Evolutionary conservation across 2,888 invertebrate genomes (phyloP), one percentile per base, ranked within the genome.

Genomic region (Chorisops tibialis): DNA sequence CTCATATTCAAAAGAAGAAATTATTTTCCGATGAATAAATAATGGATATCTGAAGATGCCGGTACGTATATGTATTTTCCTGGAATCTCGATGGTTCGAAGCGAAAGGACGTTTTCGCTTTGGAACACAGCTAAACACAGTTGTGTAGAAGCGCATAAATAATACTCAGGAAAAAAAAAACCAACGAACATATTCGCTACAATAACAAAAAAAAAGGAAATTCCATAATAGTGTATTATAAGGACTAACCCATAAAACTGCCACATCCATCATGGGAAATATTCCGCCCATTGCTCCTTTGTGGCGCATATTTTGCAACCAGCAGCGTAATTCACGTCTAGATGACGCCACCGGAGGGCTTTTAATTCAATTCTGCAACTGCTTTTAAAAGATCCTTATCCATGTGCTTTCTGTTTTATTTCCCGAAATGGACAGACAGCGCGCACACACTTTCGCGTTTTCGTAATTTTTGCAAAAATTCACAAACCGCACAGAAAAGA

Each of bases 231-330:
- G 38, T 22, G 50, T 60, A 60, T 48, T 41, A 60, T 60, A 24
- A 60, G 59, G 59, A 60, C 59, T 60, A 60, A 60, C 59, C 59
- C 59, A 60, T 60, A 60, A 60, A 60, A 38, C 59, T 60, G 59
- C 49, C 59, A 60, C 59, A 60, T 60, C 39, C 50, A 60, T 60
- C 59, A 60, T 39, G 14, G 50, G 7, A 60, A 59, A 50, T 39
- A 60, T 50, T 41, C 49, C 59, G 59, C 49, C 59, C 50, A 41
- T 60, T 16, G 24, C 49, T 35, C 12, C 47, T 50, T 47, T 14
- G n/a, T 19, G 37, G 50, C 35, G 50, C 50, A 30, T 37, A 50
- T 50, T 19, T 24, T 39, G 5, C 9, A 30, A 35, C 16, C 18
- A 43, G 18, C 14, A 58, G 38, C 39, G 38, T 50, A 50, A 39